Evolutionary conservation across 64 coral and sea anemone species (phyloP).

Genomic region (Stichodactyla mertensii): DNA sequence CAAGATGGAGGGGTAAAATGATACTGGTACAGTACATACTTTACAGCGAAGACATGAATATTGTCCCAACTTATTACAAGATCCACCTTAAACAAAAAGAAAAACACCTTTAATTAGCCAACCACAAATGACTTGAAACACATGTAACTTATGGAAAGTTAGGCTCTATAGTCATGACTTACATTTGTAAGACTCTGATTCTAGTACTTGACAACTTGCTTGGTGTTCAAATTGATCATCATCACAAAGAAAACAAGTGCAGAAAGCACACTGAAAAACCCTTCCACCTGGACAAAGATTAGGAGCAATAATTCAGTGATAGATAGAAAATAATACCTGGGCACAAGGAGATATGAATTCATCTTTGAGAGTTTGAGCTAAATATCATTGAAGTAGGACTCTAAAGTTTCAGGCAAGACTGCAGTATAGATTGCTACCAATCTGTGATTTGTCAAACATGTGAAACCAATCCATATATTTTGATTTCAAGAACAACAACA

Average conservation of each 20-base stretch:
- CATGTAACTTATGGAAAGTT: neutral
- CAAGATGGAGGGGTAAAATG: neutral
- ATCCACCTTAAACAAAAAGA: conserved; percentile 52
- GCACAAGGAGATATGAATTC: no score
- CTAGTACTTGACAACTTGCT: conserved; percentile 88
- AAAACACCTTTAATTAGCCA: neutral
- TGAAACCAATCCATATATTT: no score
- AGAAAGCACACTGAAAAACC: conserved; percentile 75
- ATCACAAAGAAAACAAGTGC: conserved; percentile 74
- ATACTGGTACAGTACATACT: conserved; percentile 10
- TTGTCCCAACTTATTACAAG: conserved; percentile 89
- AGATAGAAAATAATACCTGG: neutral
- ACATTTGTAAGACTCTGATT: conserved; percentile 96
- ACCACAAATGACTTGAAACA: neutral
- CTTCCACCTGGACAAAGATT: conserved; percentile 59
- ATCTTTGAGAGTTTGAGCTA: no score
- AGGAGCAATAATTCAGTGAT: neutral
- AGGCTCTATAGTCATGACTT: conserved; percentile 19
- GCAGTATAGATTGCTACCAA: neutral
- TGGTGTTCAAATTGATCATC: conserved; percentile 99
- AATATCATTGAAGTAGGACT: neutral
- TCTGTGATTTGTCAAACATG: no score
- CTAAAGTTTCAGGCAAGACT: neutral
- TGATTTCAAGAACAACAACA: no score
- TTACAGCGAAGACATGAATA: conserved; percentile 94